These are phyloP conservation scores for Sepioteuthis lessoniana DNA, from an alignment of 2,888 invertebrate species.

Conservation along the genomic window DNA sequence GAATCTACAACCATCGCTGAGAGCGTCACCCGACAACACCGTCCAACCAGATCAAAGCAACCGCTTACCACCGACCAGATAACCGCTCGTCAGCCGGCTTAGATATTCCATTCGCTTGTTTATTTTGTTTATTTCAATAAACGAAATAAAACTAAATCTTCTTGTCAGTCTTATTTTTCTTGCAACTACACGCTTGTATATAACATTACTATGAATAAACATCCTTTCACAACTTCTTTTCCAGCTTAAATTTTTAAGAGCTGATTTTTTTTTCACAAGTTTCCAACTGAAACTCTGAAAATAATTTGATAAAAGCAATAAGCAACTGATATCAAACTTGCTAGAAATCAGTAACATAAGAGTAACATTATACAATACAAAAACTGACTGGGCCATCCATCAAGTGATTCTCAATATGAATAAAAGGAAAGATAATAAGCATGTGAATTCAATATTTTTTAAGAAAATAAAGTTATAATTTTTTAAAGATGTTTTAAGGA, in stretches of 20 bases:
- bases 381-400: not conserved
- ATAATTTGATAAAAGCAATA: not conserved
- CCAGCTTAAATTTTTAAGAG: not conserved
- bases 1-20: too few species aligned
- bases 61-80: too few species aligned
- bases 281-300: not conserved
- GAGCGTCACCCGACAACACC: too few species aligned
- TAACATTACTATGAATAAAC: too few species aligned
- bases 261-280: not conserved
- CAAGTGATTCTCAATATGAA: not conserved
- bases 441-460: not conserved
- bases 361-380: not conserved
- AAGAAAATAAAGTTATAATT: not conserved
- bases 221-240: not conserved
- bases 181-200: too few species aligned
- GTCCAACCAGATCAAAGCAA: too few species aligned
- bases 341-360: not conserved
- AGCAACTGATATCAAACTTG: not conserved
- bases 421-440: not conserved
- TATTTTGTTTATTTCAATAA: too few species aligned
- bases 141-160: too few species aligned
- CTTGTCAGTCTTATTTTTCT: too few species aligned
- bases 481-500: too few species aligned
- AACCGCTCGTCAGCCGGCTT: too few species aligned
- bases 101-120: too few species aligned